Percentiles rank a stretch among this genome's conserved stretches.
Conservation (phyloP, 2,888 invertebrate genomes). For the Colletes collaris region DNA sequence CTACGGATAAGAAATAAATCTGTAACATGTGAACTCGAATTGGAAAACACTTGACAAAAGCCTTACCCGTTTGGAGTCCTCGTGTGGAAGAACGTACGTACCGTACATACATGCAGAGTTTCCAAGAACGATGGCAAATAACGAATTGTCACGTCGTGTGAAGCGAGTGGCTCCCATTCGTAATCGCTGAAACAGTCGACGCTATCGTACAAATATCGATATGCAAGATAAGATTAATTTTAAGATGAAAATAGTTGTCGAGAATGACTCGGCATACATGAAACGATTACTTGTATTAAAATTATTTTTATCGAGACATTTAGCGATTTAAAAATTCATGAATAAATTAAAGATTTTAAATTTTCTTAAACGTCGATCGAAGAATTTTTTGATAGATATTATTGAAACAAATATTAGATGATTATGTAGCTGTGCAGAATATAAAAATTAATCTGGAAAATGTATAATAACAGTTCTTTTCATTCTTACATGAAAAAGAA, state of each 20-base stretch:
- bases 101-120: slow-evolving; percentile 74
- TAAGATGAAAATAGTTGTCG: slow-evolving; percentile 25
- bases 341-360: background rate
- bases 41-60: slow-evolving; percentile 85
- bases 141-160: slow-evolving; percentile 86
- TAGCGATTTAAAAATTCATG: background rate
- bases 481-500: background rate
- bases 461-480: no score
- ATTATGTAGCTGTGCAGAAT: background rate
- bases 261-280: no score
- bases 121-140: slow-evolving; percentile 85
- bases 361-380: background rate
- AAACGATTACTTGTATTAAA: no score
- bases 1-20: background rate
- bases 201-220: slow-evolving; percentile 39
- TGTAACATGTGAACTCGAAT: slow-evolving; percentile 83
- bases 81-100: slow-evolving; percentile 85
- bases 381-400: background rate
- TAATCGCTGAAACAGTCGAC: slow-evolving; percentile 82
- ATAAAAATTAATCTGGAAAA: background rate
- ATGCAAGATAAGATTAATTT: slow-evolving; percentile 30
- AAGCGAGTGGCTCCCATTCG: slow-evolving; percentile 85
- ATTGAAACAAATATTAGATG: background rate
- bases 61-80: slow-evolving; percentile 84
- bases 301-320: no score